phyloP scores from a whole-genome alignment of 2,797 vertebrate species.

The Microcaecilia unicolor region DNA sequence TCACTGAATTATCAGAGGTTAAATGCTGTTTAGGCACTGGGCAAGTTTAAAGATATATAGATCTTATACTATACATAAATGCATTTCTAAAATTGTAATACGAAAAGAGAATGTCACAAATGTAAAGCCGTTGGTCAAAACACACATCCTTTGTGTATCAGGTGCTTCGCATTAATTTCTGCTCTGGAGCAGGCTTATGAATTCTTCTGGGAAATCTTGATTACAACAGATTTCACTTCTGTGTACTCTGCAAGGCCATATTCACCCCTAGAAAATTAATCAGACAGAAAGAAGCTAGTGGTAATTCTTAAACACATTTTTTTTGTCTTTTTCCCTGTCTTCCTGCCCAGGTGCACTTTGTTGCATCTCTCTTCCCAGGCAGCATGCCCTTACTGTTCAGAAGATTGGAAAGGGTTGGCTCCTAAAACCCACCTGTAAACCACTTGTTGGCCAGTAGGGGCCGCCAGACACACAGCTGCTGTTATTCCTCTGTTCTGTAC shows the following conservation, averaged over 20 bases:
- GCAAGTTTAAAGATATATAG: slow-evolving; percentile 10
- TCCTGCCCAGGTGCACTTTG: too few relatives aligned
- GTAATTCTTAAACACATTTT: not conserved
- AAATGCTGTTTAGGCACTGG: slow-evolving; percentile 12
- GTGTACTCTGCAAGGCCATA: slow-evolving; percentile 76
- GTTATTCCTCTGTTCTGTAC: not conserved
- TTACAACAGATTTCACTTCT: slow-evolving; percentile 75
- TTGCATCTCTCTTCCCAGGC: not conserved
- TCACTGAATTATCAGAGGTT: not conserved
- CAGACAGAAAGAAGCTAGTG: slow-evolving; percentile 1
- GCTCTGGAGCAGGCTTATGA: slow-evolving; percentile 44
- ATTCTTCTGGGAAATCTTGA: slow-evolving; percentile 79
- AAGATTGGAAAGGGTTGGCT: not conserved
- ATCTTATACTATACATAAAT: slow-evolving; percentile 8
- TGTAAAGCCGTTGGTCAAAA: slow-evolving; percentile 4
- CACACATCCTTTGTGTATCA: not conserved
- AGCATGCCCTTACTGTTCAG: not conserved
- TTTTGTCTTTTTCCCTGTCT: not conserved
- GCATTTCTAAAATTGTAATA: slow-evolving; percentile 1
- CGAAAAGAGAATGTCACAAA: slow-evolving; percentile 4
- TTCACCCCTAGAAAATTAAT: slow-evolving; percentile 62
- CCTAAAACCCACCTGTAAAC: not conserved
- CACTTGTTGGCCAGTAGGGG: not conserved
- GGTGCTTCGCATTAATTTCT: not conserved
- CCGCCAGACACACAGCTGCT: not conserved